Base-by-base conservation (phyloP, 2,113 vertebrate genomes). In the Amphiprion ocellaris region DNA sequence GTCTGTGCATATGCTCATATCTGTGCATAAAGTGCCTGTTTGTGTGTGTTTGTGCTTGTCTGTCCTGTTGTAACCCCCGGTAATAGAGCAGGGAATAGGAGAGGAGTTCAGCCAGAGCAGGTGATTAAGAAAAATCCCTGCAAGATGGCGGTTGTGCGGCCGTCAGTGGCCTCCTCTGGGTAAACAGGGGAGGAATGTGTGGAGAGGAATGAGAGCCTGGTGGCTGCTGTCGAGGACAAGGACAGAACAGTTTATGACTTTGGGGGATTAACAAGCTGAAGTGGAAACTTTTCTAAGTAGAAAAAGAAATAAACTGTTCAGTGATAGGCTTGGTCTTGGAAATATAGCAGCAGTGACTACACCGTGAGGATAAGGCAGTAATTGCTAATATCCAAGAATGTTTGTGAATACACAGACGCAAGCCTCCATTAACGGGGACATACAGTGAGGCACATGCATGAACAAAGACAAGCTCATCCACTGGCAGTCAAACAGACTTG, bases 81-180 rank as follows among this genome's bases (percentile, higher is more conserved):
- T 89, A 90, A 91, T 85, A 90, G 86, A 90, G 87, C 64, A 41
- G 88, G 90, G 90, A 92, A 85, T 89, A 86, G 75, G 70, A 90
- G 87, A 82, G 75, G 81, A 88, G 70, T 87, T 89, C 62, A 90
- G 89, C 90, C 81, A 69, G 86, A 90, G 87, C 83, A 82, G 84
- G 87, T 87, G 88, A 92, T 90, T 90, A 89, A 85, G 87, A 89
- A 89, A 92, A 92, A 88, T 91, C 86, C 91, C 87, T 87, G 87
- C 90, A 93, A 92, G 90, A 91, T 93, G 91, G 95, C 96, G 96
- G 3, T 96, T 95, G 93, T 78, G 83, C 74, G 73, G 86, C 78
- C 75, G 66, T 86, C 87, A 96, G 95, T 87, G 96, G 96, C 95
- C 94, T 97, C 96, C 91, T 84, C 83, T 80, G 89, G 85, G 88